Conservation (phyloP, 2,888 invertebrate species). For the Heliconius hortense region DNA sequence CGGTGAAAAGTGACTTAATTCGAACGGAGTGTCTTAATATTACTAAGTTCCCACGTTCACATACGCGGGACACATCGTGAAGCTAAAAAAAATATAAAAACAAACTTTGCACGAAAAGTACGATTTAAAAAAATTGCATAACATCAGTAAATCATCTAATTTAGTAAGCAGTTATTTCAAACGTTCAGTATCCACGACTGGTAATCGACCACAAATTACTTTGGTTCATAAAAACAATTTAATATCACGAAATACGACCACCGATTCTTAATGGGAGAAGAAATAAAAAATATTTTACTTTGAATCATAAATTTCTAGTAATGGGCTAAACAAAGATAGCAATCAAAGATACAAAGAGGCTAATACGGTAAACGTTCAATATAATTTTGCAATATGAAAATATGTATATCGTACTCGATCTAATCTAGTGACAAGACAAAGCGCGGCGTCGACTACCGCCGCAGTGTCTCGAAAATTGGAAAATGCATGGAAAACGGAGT, state of each 20-base stretch:
- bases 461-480: too few species aligned
- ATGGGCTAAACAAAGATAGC: conserved; percentile 14
- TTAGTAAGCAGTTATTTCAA: conserved; percentile 17
- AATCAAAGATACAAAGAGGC: neutral
- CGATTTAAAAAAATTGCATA: conserved; percentile 8
- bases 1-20: neutral
- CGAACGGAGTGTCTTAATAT: neutral
- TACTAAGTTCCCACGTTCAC: neutral
- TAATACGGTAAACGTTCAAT: neutral
- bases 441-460: neutral
- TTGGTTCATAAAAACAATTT: conserved; percentile 14
- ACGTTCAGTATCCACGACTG: neutral
- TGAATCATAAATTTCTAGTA: conserved; percentile 15
- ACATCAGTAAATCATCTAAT: conserved; percentile 20
- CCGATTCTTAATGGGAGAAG: conserved; percentile 6
- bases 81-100: neutral
- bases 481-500: too few species aligned
- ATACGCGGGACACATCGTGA: neutral
- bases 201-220: conserved; percentile 2
- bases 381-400: neutral
- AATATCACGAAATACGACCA: conserved; percentile 4
- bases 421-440: neutral
- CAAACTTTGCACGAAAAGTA: neutral
- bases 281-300: neutral
- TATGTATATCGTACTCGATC: too few species aligned